Percentiles rank a stretch among this genome's conserved stretches.
Conservation (phyloP, 2,888 invertebrate genomes). For the Amblyjoppa fuscipennis region DNA sequence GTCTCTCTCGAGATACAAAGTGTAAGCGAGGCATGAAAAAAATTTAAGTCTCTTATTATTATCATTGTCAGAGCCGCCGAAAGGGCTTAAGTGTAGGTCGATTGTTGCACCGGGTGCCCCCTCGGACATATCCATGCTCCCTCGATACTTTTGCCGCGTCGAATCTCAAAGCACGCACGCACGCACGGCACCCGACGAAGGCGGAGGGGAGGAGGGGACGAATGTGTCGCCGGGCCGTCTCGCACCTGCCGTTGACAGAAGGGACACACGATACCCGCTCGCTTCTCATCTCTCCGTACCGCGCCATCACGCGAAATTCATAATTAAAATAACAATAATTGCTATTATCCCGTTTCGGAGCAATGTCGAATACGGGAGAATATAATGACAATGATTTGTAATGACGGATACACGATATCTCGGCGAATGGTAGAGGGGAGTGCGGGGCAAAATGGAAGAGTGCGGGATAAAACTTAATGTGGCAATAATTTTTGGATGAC, state of each 20-base stretch:
- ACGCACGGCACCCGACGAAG: conserved; percentile 66
- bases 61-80: conserved; percentile 21
- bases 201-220: conserved; percentile 60
- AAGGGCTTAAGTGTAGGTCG: conserved; percentile 20
- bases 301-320: conserved; percentile 7
- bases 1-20: background rate
- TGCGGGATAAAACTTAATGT: too few species aligned
- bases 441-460: too few species aligned
- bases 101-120: conserved; percentile 18
- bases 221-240: conserved; percentile 73
- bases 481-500: too few species aligned
- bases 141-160: conserved; percentile 68
- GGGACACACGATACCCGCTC: conserved; percentile 53
- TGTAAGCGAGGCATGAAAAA: background rate
- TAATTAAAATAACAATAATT: background rate
- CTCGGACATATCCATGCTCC: conserved; percentile 42
- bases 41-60: background rate
- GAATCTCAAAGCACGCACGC: conserved; percentile 76
- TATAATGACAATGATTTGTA: background rate
- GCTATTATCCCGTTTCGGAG: background rate
- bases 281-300: conserved; percentile 52
- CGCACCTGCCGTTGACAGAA: conserved; percentile 79
- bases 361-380: background rate
- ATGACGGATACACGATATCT: background rate
- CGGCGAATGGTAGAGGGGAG: background rate